Evolutionary conservation across 2,888 invertebrate species (phyloP), one percentile per base, ranked within the genome.

Genomic region (Drosophila mettleri): DNA sequence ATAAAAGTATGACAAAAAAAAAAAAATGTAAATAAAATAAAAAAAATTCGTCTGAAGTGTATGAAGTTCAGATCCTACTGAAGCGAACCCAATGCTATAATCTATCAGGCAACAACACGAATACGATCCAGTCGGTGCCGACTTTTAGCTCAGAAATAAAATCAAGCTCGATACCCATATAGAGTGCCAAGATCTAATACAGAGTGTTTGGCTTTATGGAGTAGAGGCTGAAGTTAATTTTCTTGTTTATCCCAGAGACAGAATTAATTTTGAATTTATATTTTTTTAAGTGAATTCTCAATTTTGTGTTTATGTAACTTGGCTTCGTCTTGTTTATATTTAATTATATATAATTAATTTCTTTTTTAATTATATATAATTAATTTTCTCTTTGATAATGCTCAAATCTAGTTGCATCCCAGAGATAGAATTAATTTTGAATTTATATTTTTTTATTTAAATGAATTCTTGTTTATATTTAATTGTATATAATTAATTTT

Each of bases 371-470:
- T n/a, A n/a, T n/a, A n/a, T n/a, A n/a, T n/a, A n/a, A n/a, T n/a
- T n/a, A n/a, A n/a, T n/a, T n/a, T n/a, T n/a, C n/a, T n/a, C n/a
- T n/a, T n/a, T n/a, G n/a, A n/a, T n/a, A n/a, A n/a, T n/a, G n/a
- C n/a, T n/a, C n/a, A n/a, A n/a, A n/a, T n/a, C n/a, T n/a, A n/a
- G n/a, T n/a, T n/a, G n/a, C n/a, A n/a, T n/a, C n/a, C n/a, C n/a
- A n/a, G n/a, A n/a, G 34, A 27, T 16, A 18, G 1, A 12, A 45
- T 27, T 10, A 29, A 45, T 48, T 64, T 54, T 31, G 22, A 69
- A 62, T 75, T 71, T 67, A 38, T 62, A 51, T 74, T 80, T 84
- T 41, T 29, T 48, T 29, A 80, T 80, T 80, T 58, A 38, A 52
- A n/a, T 68, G 69, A 84, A 74, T 65, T 60, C 58, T n/a, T 38